Evolutionary conservation across 2,113 vertebrate genomes (phyloP).

Genomic region (Platycercus adscitus): DNA sequence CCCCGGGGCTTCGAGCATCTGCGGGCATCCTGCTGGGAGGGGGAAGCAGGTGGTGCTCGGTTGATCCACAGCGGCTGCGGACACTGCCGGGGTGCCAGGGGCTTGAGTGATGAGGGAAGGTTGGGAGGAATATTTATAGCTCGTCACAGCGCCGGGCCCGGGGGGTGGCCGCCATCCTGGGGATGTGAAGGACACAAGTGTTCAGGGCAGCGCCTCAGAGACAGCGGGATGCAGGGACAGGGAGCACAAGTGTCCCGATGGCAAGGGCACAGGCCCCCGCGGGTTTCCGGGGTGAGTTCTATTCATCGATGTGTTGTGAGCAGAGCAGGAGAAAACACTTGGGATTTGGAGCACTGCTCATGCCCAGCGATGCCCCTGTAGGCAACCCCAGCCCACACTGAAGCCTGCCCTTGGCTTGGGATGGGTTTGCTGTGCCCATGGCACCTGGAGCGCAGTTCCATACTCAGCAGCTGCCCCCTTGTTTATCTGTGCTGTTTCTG

Average conservation of each 20-base stretch:
- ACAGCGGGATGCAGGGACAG: not conserved
- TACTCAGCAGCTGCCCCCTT: not conserved
- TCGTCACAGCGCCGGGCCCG: not conserved
- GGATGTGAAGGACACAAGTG: not conserved
- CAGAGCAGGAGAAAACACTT: not conserved
- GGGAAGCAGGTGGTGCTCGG: slow-evolving; percentile 46
- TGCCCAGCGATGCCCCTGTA: not conserved
- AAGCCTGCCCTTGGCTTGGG: not conserved
- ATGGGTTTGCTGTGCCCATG: not conserved
- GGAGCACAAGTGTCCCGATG: rapidly evolving
- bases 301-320: not conserved
- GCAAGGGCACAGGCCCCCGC: rapidly evolving
- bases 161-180: rapidly evolving
- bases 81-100: not conserved
- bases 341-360: not conserved
- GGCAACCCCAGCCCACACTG: no score
- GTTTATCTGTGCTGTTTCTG: not conserved
- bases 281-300: rapidly evolving
- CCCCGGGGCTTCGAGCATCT: not conserved
- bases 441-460: not conserved
- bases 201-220: not conserved
- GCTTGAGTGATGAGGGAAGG: not conserved
- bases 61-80: not conserved
- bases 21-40: not conserved
- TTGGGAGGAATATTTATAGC: slow-evolving; percentile 34